Base-by-base conservation (phyloP, 2,888 invertebrate species). In the Platynereis dumerilii region DNA sequence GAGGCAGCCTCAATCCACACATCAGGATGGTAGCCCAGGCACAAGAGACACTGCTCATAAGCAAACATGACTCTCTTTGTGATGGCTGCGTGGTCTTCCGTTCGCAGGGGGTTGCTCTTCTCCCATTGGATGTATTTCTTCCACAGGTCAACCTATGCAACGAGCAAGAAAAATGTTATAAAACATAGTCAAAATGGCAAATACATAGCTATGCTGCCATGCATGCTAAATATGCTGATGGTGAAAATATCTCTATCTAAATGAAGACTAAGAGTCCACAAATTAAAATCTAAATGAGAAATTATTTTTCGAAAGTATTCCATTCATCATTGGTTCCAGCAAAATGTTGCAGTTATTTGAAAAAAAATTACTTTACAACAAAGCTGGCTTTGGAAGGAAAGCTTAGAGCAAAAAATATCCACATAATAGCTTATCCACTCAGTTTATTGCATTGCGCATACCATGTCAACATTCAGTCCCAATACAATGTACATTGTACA, bases 51-150 rank as follows among this genome's bases (percentile, higher is more conserved):
- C 84, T 99, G 98, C 81, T 99, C 99, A 71, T 98, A 95, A 0
- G 98, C 97, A 87, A 98, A 99, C 90, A 97, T 96, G 0, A 99
- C 98, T 71, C 98, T 87, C 60, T 94, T 90, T 0, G 96, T 96
- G 12, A 97, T 91, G 12, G 95, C 85, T 0, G 95, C 92, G 0
- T 95, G 94, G 84, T 99, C 99, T 82, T 99, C 99, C 0, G 96
- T 95, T 15, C 96, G 88, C 61, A 99, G 86, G 0, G 99, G 99
- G 86, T 99, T 99, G 29, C 91, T 90, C 65, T 97, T 92, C 85
- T 99, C 99, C 93, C 97, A 99, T 0, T 90, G 87, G 74, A 99
- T 97, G 83, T 97, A 99, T 80, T 96, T 97, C 86, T 98, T 97
- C 99, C 99, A 99, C 10, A 98, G 85, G 72, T 98, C 97, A 66